These are phyloP conservation scores for Lithodes maja DNA, from an alignment of 2,888 invertebrate species.

Conservation along the genomic window DNA sequence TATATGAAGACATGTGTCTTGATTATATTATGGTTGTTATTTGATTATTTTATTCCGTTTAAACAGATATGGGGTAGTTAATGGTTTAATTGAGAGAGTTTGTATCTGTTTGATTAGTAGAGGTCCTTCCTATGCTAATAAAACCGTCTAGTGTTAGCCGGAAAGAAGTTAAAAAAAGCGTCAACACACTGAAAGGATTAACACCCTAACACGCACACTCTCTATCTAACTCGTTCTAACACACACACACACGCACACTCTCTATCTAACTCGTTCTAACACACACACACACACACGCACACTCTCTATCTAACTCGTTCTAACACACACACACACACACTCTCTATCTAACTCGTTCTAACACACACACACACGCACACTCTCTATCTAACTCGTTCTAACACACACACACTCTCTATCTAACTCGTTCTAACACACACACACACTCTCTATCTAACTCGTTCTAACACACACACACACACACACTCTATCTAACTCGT, in stretches of 20 bases:
- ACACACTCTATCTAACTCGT: conserved; percentile 18
- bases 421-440: background rate
- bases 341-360: background rate
- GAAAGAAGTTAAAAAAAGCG: background rate
- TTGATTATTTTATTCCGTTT: too few species aligned
- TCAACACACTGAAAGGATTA: background rate
- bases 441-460: background rate
- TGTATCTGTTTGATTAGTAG: too few species aligned
- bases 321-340: background rate
- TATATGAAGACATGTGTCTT: too few species aligned
- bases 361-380: too few species aligned
- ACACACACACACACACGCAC: background rate
- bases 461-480: background rate
- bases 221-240: background rate
- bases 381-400: background rate
- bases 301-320: background rate
- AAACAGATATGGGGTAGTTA: too few species aligned
- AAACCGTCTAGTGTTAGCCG: background rate
- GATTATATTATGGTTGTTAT: too few species aligned
- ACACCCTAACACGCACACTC: background rate
- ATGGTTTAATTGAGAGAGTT: too few species aligned
- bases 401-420: conserved; percentile 13
- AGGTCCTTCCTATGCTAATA: background rate
- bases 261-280: background rate
- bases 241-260: background rate